A percentile compares a stretch with the other conserved stretches of the same genome.
These are phyloP conservation scores for Astropecten irregularis DNA, from an alignment of 53 echinoderm and acorn worm species.

Conservation along the genomic window DNA sequence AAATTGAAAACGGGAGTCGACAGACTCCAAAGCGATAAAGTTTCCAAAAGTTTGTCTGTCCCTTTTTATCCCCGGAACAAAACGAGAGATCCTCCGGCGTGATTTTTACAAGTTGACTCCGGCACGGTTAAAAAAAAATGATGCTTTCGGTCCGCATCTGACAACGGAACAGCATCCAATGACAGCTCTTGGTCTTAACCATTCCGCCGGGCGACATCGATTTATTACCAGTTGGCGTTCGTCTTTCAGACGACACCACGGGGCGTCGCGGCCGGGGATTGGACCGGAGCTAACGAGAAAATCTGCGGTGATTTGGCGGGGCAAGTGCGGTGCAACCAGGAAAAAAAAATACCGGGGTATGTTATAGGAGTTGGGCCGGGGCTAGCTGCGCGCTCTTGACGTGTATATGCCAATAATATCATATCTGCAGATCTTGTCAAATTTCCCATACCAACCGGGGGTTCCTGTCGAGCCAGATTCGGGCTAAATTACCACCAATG, in stretches of 20 bases:
- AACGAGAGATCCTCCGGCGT: too few species aligned
- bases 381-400: background rate
- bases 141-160: background rate
- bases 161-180: background rate
- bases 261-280: constrained; percentile 34
- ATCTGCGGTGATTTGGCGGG: constrained; percentile 18
- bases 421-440: constrained; percentile 1
- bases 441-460: background rate
- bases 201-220: background rate
- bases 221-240: constrained; percentile 53
- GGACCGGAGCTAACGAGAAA: constrained; percentile 45
- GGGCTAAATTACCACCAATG: constrained; percentile 8
- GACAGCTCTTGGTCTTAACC: background rate
- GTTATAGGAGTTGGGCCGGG: constrained; percentile 7
- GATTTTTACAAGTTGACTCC: too few species aligned
- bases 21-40: constrained; percentile 38
- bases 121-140: background rate
- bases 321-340: constrained; percentile 42
- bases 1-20: constrained; percentile 18
- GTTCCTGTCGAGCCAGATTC: constrained; percentile 9
- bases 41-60: constrained; percentile 7
- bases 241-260: constrained; percentile 36
- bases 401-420: too few species aligned
- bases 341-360: too few species aligned
- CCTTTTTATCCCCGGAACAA: background rate